Base-by-base conservation (phyloP, 2,888 invertebrate genomes). In the Pseudococcus viburni region DNA sequence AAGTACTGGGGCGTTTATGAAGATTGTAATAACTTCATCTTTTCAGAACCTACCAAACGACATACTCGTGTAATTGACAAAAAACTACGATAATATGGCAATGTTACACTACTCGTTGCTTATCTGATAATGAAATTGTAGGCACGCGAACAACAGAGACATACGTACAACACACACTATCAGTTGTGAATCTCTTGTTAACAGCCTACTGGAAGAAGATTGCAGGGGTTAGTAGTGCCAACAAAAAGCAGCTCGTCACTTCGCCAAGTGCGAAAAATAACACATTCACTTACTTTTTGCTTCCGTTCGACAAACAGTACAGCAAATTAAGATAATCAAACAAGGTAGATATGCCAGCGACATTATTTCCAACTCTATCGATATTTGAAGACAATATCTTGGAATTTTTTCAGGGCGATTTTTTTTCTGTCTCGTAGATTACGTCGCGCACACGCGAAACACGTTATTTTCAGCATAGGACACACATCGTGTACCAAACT, bases 401-500 rank as follows among this genome's bases (percentile, higher is more conserved):
- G n/a, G n/a, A n/a, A n/a, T n/a, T n/a, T n/a, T n/a, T n/a, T n/a
- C n/a, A n/a, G n/a, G 1, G 17, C 9, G 39, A 19, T 46, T 55
- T 59, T 51, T 15, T 8, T 19, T 48, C 9, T 55, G 26, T 33
- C 26, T 55, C 55, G n/a, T 17, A 51, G 42, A 84, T 51, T 84
- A 7, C 15, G 26, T 3, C 42, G 48, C 51, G 19, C 42, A 51
- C 39, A 33, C 51, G 26, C 55, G 33, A 86, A 64, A 42, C 26
- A 68, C 42, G 51, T 19, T 39, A 19, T 39, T 22, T n/a, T 68
- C 39, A 48, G 77, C 87, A 80, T 87, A 87, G 55, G 51, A 33
- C 26, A 55, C 26, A 55, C 87, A 80, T 87, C 39, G 55, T 80
- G 87, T 19, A 80, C 33, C 17, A 80, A 77, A 87, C 19, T 77